Conservation (phyloP, 2,888 invertebrate genomes). For the Metacarcinus magister region DNA sequence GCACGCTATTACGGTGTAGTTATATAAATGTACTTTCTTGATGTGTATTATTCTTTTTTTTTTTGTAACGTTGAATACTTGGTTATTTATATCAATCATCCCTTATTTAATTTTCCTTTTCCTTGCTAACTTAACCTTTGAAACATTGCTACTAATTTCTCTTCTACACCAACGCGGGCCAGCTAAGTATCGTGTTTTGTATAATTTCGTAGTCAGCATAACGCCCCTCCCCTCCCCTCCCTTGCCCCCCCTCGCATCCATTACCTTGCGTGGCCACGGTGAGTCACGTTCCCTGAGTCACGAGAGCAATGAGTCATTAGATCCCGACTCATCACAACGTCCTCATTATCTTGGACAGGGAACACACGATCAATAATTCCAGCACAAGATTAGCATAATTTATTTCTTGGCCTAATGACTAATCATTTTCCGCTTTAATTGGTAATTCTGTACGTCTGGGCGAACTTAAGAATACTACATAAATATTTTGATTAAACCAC, state of each 20-base stretch:
- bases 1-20: neutral
- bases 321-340: neutral
- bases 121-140: too few species aligned
- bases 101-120: too few species aligned
- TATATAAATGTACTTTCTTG: neutral
- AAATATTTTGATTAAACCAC: constrained; percentile 26
- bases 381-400: neutral
- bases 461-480: neutral
- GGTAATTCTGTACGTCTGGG: constrained; percentile 38
- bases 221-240: neutral
- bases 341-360: constrained; percentile 27
- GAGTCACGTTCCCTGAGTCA: constrained; percentile 16
- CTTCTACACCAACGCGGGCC: neutral
- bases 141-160: too few species aligned
- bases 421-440: constrained; percentile 26
- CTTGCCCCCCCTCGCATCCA: neutral
- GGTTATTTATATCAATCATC: too few species aligned
- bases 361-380: constrained; percentile 35
- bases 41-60: neutral
- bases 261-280: neutral
- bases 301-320: constrained; percentile 41
- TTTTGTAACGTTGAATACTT: too few species aligned
- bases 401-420: constrained; percentile 16
- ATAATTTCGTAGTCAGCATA: neutral
- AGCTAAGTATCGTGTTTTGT: neutral